Percentiles rank a stretch among this genome's conserved stretches.
Conservation (phyloP, 1,140 invertebrate genomes). For the Aricia agestis region DNA sequence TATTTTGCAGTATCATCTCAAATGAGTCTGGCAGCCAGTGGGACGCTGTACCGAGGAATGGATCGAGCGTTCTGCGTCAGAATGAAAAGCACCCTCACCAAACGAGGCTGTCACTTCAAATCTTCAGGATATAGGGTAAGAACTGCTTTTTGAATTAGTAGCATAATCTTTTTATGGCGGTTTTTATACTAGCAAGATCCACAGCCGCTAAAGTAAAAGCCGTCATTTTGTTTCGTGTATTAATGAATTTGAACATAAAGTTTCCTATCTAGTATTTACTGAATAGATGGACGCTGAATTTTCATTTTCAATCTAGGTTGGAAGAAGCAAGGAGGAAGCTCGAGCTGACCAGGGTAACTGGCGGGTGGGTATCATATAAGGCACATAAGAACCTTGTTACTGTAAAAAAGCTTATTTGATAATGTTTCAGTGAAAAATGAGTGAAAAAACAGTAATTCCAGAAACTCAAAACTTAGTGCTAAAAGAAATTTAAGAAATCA, state of each 20-base stretch:
- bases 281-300: constrained; percentile 68
- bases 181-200: too few species aligned
- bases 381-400: neutral
- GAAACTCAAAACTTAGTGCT: too few species aligned
- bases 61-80: constrained; percentile 96
- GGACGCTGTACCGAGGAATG: constrained; percentile 86
- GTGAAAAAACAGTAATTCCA: too few species aligned
- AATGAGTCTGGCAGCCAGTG: constrained; percentile 87
- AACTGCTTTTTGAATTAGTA: constrained; percentile 5
- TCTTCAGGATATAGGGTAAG: constrained; percentile 98
- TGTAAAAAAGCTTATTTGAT: neutral
- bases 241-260: constrained; percentile 40
- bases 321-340: constrained; percentile 60
- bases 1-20: constrained; percentile 86
- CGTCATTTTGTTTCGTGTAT: neutral
- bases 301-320: constrained; percentile 74
- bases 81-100: constrained; percentile 98
- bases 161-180: too few species aligned
- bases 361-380: constrained; percentile 63
- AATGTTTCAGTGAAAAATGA: neutral
- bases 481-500: too few species aligned
- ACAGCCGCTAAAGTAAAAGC: neutral
- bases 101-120: constrained; percentile 98
- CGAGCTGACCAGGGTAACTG: constrained; percentile 63
- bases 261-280: constrained; percentile 56